Percentiles rank a stretch among this genome's conserved stretches.
These are phyloP conservation scores for Calycopis cecrops DNA, from an alignment of 1,140 invertebrate species.

Conservation along the genomic window DNA sequence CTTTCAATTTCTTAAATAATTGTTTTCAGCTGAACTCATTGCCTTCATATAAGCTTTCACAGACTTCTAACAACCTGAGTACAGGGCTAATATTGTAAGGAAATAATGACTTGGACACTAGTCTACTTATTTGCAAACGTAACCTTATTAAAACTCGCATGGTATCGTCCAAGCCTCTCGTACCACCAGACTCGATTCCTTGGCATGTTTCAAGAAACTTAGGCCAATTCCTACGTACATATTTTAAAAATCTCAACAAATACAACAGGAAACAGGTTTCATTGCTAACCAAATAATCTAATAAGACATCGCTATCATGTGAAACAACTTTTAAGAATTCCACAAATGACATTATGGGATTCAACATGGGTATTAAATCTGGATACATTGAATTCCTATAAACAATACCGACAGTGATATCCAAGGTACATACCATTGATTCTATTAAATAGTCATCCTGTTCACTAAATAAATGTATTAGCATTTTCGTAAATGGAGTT, in stretches of 20 bases:
- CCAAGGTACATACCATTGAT: conserved; percentile 93
- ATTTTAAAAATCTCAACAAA: conserved; percentile 89
- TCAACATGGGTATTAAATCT: conserved; percentile 85
- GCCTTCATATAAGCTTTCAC: conserved; percentile 90
- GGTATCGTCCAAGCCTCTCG: conserved; percentile 84
- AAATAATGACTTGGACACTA: conserved; percentile 88
- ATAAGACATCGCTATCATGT: conserved; percentile 86
- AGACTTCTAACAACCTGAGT: conserved; percentile 87
- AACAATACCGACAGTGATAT: conserved; percentile 89
- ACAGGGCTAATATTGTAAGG: conserved; percentile 94
- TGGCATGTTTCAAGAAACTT: conserved; percentile 88
- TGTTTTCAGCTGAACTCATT: conserved; percentile 80
- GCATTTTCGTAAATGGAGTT: conserved; percentile 89
- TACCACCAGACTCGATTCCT: conserved; percentile 66
- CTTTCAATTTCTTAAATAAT: too few relatives aligned
- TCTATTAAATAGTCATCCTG: conserved; percentile 94
- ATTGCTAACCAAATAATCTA: conserved; percentile 92
- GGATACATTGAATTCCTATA: conserved; percentile 86
- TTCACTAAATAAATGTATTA: conserved; percentile 91
- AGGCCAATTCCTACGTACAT: conserved; percentile 87
- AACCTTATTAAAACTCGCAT: conserved; percentile 89
- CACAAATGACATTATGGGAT: conserved; percentile 88
- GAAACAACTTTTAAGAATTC: conserved; percentile 89
- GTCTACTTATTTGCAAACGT: conserved; percentile 85
- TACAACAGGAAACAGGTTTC: conserved; percentile 94